phyloP scores from a whole-genome alignment of 2,888 invertebrate species.

The Cheilosia urbana region DNA sequence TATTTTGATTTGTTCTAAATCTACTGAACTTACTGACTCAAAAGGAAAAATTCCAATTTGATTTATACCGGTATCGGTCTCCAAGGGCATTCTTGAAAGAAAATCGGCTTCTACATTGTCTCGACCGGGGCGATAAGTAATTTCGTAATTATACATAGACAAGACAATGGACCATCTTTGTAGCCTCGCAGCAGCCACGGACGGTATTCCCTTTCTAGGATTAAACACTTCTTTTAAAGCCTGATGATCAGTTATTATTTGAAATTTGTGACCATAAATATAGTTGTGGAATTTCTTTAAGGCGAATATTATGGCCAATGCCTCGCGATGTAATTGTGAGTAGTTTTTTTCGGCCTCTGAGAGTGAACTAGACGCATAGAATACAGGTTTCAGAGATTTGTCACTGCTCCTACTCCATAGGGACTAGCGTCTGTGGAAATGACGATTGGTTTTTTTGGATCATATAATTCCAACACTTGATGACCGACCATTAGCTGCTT shows the following conservation, averaged over 20 bases:
- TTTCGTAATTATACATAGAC: conserved; percentile 51
- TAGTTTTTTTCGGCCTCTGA: conserved; percentile 72
- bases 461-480: conserved; percentile 23
- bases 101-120: conserved; percentile 65
- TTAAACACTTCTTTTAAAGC: conserved; percentile 73
- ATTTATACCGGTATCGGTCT: background rate
- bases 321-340: conserved; percentile 78
- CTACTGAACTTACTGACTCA: conserved; percentile 23
- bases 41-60: conserved; percentile 59
- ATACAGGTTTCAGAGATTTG: conserved; percentile 41
- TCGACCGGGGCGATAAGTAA: conserved; percentile 39
- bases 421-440: conserved; percentile 53
- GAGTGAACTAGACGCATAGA: conserved; percentile 60
- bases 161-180: conserved; percentile 17
- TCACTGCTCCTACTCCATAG: conserved; percentile 50
- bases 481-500: conserved; percentile 21
- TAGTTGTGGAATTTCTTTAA: background rate
- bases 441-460: conserved; percentile 47
- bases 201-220: conserved; percentile 44
- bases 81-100: background rate
- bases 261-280: conserved; percentile 72
- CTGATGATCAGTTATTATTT: conserved; percentile 75
- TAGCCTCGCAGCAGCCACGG: conserved; percentile 25
- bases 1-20: conserved; percentile 27
- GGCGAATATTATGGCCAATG: conserved; percentile 78